Evolutionary conservation across 2,888 invertebrate species (phyloP), one percentile per base, ranked within the genome.

Genomic region (Apodemia mormo): DNA sequence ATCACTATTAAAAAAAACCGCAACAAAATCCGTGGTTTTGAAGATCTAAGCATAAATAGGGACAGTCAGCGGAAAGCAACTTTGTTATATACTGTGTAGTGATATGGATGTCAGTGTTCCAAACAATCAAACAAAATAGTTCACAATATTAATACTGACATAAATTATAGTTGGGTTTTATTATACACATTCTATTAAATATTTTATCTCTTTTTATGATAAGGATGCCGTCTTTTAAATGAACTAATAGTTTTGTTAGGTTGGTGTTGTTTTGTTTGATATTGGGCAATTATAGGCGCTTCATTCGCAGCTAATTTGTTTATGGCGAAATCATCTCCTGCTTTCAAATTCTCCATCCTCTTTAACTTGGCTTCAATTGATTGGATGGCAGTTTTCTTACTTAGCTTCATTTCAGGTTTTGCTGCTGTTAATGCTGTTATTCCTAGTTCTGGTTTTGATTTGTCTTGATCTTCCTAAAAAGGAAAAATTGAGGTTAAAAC

Each of bases 291-390:
- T 43, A 96, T 83, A 0, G 97, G 95, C 14, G 95, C 89, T 80
- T 96, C 96, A 40, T 94, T 86, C 0, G 95, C 94, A 12, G 95
- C 94, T 3, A 96, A 92, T 80, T 96, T 96, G 81, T 96, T 96
- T 6, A 97, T 94, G 71, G 96, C 96, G 78, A 97, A 95, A 81
- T 96, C 96, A 75, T 96, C 96, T 65, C 95, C 94, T 0, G 94
- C 94, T 76, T 95, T 94, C 83, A 94, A 94, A 74, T 94, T 95
- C 78, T 97, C 96, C 95, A 98, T 96, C 84, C 96, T 90, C 81
- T 96, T 97, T 1, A 98, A 89, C 86, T 98, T 98, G 0, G 97
- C 97, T 85, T 98, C 97, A 72, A 98, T 98, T 0, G 97, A 97
- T 82, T 96, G 96, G 76, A 98, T 98, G 70, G 97, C 96, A 9